Evolutionary conservation across 2,888 invertebrate genomes (phyloP).

Genomic region (Chromoteleia sp.): DNA sequence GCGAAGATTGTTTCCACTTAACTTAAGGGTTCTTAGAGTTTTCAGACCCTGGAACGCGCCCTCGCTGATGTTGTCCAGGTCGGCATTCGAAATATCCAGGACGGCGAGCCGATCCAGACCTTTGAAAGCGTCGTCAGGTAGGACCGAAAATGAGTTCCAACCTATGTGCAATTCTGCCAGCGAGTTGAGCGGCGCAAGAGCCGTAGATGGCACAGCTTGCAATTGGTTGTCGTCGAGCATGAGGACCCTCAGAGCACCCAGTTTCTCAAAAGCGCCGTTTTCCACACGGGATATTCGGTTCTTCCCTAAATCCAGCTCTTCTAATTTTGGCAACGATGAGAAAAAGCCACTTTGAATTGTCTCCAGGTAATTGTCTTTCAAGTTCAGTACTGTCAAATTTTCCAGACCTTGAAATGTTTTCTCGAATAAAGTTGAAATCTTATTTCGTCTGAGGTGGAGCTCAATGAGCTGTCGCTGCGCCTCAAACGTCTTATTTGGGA

Average conservation of each 20-base stretch:
- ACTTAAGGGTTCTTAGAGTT: conserved; percentile 90
- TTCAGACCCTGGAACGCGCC: conserved; percentile 91
- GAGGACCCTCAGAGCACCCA: conserved; percentile 91
- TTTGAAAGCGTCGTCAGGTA: conserved; percentile 92
- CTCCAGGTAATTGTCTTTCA: conserved; percentile 93
- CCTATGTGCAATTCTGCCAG: conserved; percentile 94
- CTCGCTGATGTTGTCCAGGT: conserved; percentile 91
- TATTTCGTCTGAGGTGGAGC: conserved; percentile 93
- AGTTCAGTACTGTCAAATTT: conserved; percentile 91
- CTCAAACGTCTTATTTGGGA: conserved; percentile 91
- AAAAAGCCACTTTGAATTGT: conserved; percentile 91
- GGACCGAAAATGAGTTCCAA: conserved; percentile 91
- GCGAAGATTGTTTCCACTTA: conserved; percentile 92
- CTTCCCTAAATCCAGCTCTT: conserved; percentile 94
- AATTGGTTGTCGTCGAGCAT: conserved; percentile 94
- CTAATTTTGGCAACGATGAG: conserved; percentile 90
- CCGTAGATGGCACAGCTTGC: conserved; percentile 90
- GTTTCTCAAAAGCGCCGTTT: conserved; percentile 90
- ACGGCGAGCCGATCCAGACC: conserved; percentile 91
- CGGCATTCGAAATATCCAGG: conserved; percentile 92
- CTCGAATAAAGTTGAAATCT: conserved; percentile 92
- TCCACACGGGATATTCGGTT: conserved; percentile 93
- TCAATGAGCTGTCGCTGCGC: conserved; percentile 93
- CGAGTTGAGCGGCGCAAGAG: conserved; percentile 90
- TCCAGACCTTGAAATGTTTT: conserved; percentile 92